Percentiles rank a stretch among this genome's conserved stretches.
phyloP scores from a whole-genome alignment of 2,797 vertebrate genomes.

The Acipenser oxyrinchus region DNA sequence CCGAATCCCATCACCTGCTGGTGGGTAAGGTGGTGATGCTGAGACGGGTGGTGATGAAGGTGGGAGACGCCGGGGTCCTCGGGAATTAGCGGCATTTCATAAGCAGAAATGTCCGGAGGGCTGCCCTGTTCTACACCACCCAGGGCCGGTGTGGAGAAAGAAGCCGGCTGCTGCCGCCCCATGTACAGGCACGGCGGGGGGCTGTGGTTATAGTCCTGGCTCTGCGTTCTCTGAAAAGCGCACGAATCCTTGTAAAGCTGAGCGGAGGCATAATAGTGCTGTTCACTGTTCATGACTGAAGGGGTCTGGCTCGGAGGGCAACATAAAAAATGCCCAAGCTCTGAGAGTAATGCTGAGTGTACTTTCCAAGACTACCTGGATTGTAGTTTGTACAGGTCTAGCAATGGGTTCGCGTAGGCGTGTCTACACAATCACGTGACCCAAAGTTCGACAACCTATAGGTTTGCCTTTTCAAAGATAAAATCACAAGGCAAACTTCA shows the following conservation, averaged over 20 bases:
- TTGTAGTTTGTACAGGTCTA: constrained; percentile 40
- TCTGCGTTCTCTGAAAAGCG: constrained; percentile 71
- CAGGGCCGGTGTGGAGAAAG: constrained; percentile 64
- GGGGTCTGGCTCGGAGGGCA: constrained; percentile 27
- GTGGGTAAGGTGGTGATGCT: constrained; percentile 54
- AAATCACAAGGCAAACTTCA: constrained; percentile 30
- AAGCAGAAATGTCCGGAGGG: constrained; percentile 75
- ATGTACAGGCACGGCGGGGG: constrained; percentile 92
- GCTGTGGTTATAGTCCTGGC: constrained; percentile 71
- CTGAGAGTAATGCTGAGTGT: neutral
- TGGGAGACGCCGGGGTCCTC: constrained; percentile 73
- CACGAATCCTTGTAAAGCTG: constrained; percentile 90
- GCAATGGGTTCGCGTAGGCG: constrained; percentile 56
- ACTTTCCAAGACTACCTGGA: neutral
- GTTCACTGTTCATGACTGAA: constrained; percentile 84
- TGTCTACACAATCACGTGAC: constrained; percentile 69
- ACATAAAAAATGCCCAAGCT: neutral
- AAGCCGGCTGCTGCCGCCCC: constrained; percentile 74
- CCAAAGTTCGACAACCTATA: constrained; percentile 45
- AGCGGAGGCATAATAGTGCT: constrained; percentile 73
- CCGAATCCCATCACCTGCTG: constrained; percentile 60
- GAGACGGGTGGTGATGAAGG: constrained; percentile 63
- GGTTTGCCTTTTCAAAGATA: constrained; percentile 54
- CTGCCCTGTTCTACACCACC: constrained; percentile 71
- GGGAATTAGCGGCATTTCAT: constrained; percentile 67